A percentile compares a stretch with the other conserved stretches of the same genome.
These are phyloP conservation scores for Napeogenes sylphis DNA, from an alignment of 2,888 invertebrate species.

Conservation along the genomic window DNA sequence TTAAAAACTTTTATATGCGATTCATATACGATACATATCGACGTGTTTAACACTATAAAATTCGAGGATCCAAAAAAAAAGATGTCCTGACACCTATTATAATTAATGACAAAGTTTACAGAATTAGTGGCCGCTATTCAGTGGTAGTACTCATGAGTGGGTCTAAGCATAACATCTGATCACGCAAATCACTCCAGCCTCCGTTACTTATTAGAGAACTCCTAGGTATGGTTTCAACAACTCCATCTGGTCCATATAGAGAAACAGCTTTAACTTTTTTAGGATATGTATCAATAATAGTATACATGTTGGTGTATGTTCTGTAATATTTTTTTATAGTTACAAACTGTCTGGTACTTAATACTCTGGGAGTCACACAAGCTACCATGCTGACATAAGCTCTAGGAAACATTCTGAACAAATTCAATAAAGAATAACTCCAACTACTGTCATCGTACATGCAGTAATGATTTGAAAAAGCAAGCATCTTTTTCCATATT, in stretches of 20 bases:
- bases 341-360: slow-evolving; percentile 33
- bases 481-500: slow-evolving; percentile 41
- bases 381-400: slow-evolving; percentile 41
- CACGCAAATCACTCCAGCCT: slow-evolving; percentile 48
- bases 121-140: slow-evolving; percentile 11
- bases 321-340: slow-evolving; percentile 19
- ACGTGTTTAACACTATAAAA: no score
- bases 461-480: slow-evolving; percentile 39
- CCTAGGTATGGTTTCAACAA: slow-evolving; percentile 24
- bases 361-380: slow-evolving; percentile 40
- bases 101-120: no score
- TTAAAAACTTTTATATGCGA: no score
- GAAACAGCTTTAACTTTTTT: slow-evolving; percentile 36
- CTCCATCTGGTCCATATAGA: slow-evolving; percentile 36
- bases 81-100: no score
- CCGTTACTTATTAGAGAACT: slow-evolving; percentile 39
- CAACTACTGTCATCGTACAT: slow-evolving; percentile 48
- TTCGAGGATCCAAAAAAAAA: no score
- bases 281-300: slow-evolving; percentile 34
- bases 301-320: slow-evolving; percentile 19
- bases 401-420: slow-evolving; percentile 34
- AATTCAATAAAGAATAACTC: slow-evolving; percentile 47
- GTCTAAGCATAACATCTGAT: slow-evolving; percentile 47
- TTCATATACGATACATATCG: no score
- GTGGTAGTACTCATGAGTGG: slow-evolving; percentile 28